Evolutionary conservation across 1,140 invertebrate species (phyloP), one percentile per base, ranked within the genome.

Genomic region (Glossosoma conforme): DNA sequence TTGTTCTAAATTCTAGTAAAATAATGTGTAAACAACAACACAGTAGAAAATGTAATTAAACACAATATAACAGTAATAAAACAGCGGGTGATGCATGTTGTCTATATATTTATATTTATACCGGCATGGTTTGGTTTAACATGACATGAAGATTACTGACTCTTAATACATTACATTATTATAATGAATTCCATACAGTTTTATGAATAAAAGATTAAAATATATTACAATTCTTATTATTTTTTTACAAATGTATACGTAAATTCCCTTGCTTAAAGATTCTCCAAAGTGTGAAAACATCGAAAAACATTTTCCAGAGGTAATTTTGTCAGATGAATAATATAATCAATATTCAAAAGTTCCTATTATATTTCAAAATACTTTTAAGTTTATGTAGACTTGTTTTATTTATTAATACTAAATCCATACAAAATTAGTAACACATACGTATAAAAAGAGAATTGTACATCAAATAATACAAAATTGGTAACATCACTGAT

Each of bases 141-240:
- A 58, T 56, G 54, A 56, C 54, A 56, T 58, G 55, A 57, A 57
- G 35, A 57, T 49, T 58, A 58, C 47, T 58, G 56, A 58, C 53
- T 53, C 56, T 58, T 54, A 51, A 28, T 57, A 57, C 51, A 58
- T 49, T 57, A 57, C 40, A 54, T 58, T 45, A 43, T 53, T 50
- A 58, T 48, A 46, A 58, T 58, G 51, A 58, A 58, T 58, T 58
- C 56, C 56, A 58, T 58, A 45, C 17, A 54, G 25, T 50, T 52
- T 49, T 58, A 58, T 50, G 28, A 58, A 54, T 49, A 50, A 58
- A 46, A 54, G 6, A 45, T 58, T 33, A 48, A 28, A 44, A 41
- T 58, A 51, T 58, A 46, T 48, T 54, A 58, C 51, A 58, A 50
- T 33, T 50, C 40, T 33, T 43, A 33, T 24, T n/a, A n/a, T n/a